These are phyloP conservation scores for Lycodopsis pacificus DNA, from an alignment of 2,797 vertebrate genomes.

Conservation along the genomic window DNA sequence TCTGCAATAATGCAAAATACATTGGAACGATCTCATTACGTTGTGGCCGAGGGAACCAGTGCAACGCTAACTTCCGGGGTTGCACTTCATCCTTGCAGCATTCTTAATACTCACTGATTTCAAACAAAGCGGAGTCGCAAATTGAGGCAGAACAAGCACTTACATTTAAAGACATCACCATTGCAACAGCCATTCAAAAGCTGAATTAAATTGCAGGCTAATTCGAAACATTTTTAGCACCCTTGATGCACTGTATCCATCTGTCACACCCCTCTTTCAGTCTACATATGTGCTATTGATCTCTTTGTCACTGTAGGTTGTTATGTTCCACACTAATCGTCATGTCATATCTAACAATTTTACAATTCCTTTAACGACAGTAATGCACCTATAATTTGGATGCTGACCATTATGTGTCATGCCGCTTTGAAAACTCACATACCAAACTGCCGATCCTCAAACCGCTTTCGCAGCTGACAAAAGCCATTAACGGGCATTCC, in stretches of 20 bases:
- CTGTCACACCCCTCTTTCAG: background rate
- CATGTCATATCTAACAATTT: background rate
- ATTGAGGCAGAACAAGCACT: background rate
- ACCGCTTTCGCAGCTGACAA: background rate
- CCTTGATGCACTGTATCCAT: background rate
- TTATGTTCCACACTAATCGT: background rate
- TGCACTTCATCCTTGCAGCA: background rate
- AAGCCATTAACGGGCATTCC: slow-evolving; percentile 8
- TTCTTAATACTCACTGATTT: background rate
- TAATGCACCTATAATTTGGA: background rate
- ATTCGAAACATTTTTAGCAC: background rate
- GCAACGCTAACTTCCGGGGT: too few species aligned
- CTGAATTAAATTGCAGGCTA: background rate
- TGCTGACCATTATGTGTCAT: background rate
- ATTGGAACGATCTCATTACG: background rate
- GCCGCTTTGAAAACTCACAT: background rate
- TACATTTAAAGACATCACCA: background rate
- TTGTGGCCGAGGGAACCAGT: background rate
- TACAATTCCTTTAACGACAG: background rate
- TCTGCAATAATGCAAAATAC: background rate
- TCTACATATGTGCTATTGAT: background rate
- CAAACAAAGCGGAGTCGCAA: background rate
- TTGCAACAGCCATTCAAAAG: background rate
- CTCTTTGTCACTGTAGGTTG: slow-evolving; percentile 3
- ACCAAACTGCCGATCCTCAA: slow-evolving; percentile 2